Conservation (phyloP, 2,797 vertebrate genomes). For the Alcedo quadribrachys region DNA sequence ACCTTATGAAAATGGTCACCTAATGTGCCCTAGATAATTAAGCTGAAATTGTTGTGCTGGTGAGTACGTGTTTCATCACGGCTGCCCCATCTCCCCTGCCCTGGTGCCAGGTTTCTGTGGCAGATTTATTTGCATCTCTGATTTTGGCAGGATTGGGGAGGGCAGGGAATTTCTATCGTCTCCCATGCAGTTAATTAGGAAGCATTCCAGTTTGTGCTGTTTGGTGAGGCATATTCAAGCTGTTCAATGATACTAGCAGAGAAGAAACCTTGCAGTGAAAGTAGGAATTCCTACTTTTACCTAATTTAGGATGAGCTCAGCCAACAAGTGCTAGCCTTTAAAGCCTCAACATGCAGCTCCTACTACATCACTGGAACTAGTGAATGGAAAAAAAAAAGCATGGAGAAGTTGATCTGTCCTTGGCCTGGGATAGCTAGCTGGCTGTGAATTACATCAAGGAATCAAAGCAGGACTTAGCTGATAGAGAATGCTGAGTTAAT, state of each 20-base stretch:
- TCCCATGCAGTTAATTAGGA: slow-evolving; percentile 31
- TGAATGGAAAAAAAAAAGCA: neutral
- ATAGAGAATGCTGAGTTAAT: neutral
- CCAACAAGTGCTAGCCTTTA: neutral
- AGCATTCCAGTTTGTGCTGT: neutral
- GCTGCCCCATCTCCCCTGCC: neutral
- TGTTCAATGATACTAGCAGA: neutral
- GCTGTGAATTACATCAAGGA: neutral
- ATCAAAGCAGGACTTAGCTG: neutral
- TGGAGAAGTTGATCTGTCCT: neutral
- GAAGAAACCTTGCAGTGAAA: neutral
- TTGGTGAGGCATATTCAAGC: slow-evolving; percentile 8
- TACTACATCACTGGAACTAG: neutral
- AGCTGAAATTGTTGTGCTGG: neutral
- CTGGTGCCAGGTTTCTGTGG: fast-evolving
- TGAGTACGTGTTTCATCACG: fast-evolving
- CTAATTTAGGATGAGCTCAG: neutral
- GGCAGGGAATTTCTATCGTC: neutral
- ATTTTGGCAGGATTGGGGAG: neutral
- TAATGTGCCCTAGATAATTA: neutral
- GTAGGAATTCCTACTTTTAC: neutral
- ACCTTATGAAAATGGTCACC: neutral
- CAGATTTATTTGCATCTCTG: neutral
- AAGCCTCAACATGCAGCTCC: neutral
- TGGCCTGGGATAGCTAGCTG: neutral